Evolutionary conservation across 2,888 invertebrate genomes (phyloP).

Genomic region (Meta bourneti): DNA sequence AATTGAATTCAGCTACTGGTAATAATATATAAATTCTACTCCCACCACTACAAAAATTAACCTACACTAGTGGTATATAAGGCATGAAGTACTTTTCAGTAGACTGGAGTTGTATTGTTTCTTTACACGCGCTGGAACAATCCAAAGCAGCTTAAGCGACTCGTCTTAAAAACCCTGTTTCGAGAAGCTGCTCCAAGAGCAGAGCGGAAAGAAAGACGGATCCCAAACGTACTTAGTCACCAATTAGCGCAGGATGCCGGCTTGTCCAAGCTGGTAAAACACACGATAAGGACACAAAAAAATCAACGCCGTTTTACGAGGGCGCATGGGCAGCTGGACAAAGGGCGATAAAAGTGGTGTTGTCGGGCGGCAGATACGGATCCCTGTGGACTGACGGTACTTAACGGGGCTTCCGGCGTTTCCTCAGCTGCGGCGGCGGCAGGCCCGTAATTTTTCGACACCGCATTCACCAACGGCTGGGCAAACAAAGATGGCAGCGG

Average conservation of each 20-base stretch:
- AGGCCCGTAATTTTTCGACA: constrained; percentile 34
- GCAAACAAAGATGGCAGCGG: constrained; percentile 7
- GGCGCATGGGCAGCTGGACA: constrained; percentile 25
- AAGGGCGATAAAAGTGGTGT: constrained; percentile 45
- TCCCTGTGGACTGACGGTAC: constrained; percentile 17
- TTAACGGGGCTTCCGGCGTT: constrained; percentile 11
- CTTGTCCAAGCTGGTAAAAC: constrained; percentile 15
- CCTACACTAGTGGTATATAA: too few species aligned
- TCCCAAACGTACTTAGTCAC: neutral
- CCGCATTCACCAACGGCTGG: constrained; percentile 46
- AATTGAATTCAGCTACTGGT: too few species aligned
- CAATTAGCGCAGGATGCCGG: constrained; percentile 10
- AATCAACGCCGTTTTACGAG: constrained; percentile 31
- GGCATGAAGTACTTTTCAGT: too few species aligned
- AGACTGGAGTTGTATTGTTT: too few species aligned
- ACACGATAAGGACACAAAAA: neutral
- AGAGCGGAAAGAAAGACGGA: too few species aligned
- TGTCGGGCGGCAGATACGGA: constrained; percentile 15
- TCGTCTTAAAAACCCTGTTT: too few species aligned
- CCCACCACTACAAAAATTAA: too few species aligned
- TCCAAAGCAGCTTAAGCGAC: too few species aligned
- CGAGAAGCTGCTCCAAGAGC: too few species aligned
- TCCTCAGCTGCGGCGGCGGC: constrained; percentile 37
- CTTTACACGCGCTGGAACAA: too few species aligned
- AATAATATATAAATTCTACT: too few species aligned